Evolutionary conservation across 2,888 invertebrate species (phyloP).

Genomic region (Mylabris sibirica): DNA sequence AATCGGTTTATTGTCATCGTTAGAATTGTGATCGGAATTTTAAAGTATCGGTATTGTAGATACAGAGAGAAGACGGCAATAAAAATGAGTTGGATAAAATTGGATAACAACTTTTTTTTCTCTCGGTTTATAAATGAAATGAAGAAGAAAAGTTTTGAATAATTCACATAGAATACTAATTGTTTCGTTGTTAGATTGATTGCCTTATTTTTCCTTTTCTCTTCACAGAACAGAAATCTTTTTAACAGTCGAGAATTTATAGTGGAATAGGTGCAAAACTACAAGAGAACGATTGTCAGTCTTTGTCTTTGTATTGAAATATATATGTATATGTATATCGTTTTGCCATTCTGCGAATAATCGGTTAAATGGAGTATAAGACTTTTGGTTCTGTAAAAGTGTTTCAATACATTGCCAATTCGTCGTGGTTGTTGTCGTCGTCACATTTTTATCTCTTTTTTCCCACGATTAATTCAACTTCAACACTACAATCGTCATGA

Average conservation of each 20-base stretch:
- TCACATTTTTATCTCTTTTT: no score
- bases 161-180: not conserved
- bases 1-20: not conserved
- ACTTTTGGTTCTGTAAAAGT: not conserved
- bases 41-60: not conserved
- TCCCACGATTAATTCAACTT: no score
- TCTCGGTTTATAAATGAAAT: not conserved
- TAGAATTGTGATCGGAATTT: not conserved
- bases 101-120: not conserved
- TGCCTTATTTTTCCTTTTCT: not conserved
- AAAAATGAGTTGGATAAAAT: not conserved
- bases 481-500: no score
- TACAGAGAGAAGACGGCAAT: not conserved
- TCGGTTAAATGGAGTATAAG: constrained; percentile 6
- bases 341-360: not conserved
- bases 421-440: no score
- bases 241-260: not conserved
- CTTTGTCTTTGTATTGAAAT: not conserved
- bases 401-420: not conserved
- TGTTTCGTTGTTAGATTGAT: not conserved
- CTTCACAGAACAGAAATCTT: not conserved
- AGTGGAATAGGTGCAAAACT: not conserved
- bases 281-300: not conserved
- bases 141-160: not conserved
- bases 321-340: no score